Percentiles rank a stretch among this genome's conserved stretches.
phyloP scores from a whole-genome alignment of 1,140 invertebrate species.

The Sminthurides bifidus region DNA sequence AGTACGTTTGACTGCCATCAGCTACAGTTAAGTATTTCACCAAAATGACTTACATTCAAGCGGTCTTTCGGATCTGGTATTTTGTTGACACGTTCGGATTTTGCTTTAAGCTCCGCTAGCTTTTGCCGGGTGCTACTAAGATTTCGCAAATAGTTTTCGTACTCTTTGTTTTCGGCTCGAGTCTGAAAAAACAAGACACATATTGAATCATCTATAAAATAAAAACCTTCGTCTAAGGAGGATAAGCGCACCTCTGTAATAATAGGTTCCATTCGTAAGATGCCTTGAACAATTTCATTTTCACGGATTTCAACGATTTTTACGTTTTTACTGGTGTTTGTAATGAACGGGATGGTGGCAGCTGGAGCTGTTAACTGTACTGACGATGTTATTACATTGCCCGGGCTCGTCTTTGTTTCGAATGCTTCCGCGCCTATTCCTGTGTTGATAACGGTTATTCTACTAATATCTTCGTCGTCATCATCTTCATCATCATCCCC shows the following conservation, averaged over 20 bases:
- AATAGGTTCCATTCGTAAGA: constrained; percentile 30
- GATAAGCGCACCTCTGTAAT: neutral
- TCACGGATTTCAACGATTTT: constrained; percentile 32
- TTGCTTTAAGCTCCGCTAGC: neutral
- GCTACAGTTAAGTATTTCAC: neutral
- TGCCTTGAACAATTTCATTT: constrained; percentile 29
- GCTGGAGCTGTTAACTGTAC: neutral
- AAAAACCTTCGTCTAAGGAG: neutral
- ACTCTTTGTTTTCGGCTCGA: neutral
- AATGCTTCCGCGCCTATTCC: neutral
- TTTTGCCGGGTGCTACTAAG: neutral
- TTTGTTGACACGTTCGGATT: neutral
- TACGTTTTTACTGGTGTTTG: constrained; percentile 15
- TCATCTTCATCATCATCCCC: constrained; percentile 11
- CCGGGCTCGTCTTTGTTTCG: neutral
- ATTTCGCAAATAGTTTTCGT: neutral
- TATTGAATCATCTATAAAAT: neutral
- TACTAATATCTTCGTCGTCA: constrained; percentile 1
- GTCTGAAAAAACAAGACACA: neutral
- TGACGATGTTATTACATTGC: neutral
- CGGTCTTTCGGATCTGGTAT: neutral
- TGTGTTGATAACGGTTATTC: neutral
- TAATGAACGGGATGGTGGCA: neutral
- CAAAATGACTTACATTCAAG: neutral
- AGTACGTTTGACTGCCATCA: neutral